Evolutionary conservation across 2,888 invertebrate species (phyloP), one percentile per base, ranked within the genome.

Genomic region (Sipha maydis): DNA sequence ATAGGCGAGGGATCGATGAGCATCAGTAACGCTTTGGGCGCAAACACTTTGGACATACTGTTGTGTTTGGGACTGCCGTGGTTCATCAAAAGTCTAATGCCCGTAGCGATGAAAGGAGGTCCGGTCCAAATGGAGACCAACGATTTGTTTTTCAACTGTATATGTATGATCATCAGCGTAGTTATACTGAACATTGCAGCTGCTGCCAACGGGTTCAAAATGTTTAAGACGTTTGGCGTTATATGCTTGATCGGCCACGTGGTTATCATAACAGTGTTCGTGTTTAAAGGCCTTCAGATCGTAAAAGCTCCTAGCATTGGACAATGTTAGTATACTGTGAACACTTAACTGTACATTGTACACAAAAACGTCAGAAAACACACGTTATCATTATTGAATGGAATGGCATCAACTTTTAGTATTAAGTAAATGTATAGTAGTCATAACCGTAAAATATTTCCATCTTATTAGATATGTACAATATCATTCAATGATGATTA

Each of bases 1-100:
- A 14, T 91, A 97, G 97, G 96, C 90, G 95, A 96, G 92, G 96
- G 95, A 25, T 95, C 95, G 48, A 97, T 97, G 93, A 97, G 97
- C 0, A 96, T 97, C 38, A 97, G 97, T 14, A 97, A 97, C 91
- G 95, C 97, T 0, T 92, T 97, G 19, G 97, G 97, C 1, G 96
- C 96, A 0, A 97, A 97, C 91, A 96, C 96, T 0, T 92, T 97
- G 91, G 96, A 97, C 89, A 96, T 97, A 89, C 92, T 97, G 3
- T 93, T 97, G 83, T 97, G 97, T 3, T 92, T 97, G 76, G 97
- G 97, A 2, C 91, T 97, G 41, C 97, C 97, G 0, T 97, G 97
- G 97, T 94, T 96, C 88, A 95, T 97, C 90, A 95, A 95, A 91
- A 95, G 95, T 7, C 91, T 95, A 90, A 92, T 94, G 79, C 91